Conservation (phyloP, 2,797 vertebrate species). For the Cygnus olor region DNA sequence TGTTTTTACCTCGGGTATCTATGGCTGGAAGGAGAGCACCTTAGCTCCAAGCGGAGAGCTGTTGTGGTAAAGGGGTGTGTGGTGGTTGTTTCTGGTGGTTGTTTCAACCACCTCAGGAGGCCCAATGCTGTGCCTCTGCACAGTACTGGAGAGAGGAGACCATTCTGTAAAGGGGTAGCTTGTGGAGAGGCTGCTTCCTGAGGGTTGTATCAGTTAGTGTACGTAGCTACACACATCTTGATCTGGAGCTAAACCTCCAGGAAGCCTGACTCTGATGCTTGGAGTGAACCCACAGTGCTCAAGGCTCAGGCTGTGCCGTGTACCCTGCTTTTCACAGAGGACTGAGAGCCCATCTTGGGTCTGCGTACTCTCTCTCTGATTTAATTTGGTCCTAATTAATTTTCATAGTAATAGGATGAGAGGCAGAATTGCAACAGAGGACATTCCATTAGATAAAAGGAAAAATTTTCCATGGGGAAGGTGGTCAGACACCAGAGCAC, state of each 20-base stretch:
- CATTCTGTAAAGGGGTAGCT: not conserved
- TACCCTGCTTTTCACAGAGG: not conserved
- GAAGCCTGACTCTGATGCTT: not conserved
- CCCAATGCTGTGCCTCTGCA: not conserved
- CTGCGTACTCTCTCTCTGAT: not conserved
- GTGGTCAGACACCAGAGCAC: not conserved
- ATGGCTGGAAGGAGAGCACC: not conserved
- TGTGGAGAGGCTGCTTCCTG: not conserved
- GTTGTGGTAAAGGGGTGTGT: not conserved
- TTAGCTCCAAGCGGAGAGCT: not conserved
- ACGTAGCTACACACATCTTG: fast-evolving
- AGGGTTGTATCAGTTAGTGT: not conserved
- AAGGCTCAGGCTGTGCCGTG: not conserved
- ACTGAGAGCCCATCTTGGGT: not conserved
- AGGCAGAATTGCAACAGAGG: not conserved
- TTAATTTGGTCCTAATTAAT: slow-evolving; percentile 32
- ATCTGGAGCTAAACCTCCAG: not conserved
- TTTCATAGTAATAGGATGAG: not conserved
- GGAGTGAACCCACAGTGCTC: not conserved
- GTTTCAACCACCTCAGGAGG: not conserved
- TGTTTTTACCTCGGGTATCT: not conserved
- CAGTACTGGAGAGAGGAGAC: not conserved
- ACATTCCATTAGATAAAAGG: not conserved
- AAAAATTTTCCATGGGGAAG: not conserved
- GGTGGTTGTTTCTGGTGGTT: no score